Evolutionary conservation across 2,113 vertebrate species (phyloP).

Genomic region (Aldabrachelys gigantea): DNA sequence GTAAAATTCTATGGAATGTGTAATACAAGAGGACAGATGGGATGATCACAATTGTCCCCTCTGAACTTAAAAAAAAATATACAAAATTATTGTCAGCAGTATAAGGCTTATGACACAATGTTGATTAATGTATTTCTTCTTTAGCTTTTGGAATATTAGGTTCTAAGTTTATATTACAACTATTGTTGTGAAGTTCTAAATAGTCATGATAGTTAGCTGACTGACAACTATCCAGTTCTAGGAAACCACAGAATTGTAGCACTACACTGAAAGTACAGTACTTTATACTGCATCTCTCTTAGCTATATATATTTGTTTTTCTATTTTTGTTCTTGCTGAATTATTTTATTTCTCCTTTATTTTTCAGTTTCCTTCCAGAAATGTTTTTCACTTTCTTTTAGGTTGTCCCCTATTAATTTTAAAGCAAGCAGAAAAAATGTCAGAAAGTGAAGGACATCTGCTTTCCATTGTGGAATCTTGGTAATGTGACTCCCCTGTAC

Average conservation of each 20-base stretch:
- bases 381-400: neutral
- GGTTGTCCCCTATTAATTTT: neutral
- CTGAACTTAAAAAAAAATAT: no score
- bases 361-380: neutral
- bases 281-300: neutral
- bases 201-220: neutral
- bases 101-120: no score
- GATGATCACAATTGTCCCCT: no score
- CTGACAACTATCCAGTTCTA: neutral
- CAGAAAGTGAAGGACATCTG: neutral
- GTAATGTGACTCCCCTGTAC: slow-evolving; percentile 30
- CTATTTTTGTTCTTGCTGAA: neutral
- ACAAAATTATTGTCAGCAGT: neutral
- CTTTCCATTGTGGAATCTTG: neutral
- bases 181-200: neutral
- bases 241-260: neutral
- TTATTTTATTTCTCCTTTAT: neutral
- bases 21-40: no score
- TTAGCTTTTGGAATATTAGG: neutral
- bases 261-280: neutral
- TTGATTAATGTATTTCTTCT: neutral
- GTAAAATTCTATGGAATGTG: no score
- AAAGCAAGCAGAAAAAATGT: slow-evolving; percentile 1
- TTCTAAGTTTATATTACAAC: neutral
- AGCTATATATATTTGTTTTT: neutral